Evolutionary conservation across 2,113 vertebrate genomes (phyloP), one percentile per base, ranked within the genome.

Genomic region (Seriola dumerili): DNA sequence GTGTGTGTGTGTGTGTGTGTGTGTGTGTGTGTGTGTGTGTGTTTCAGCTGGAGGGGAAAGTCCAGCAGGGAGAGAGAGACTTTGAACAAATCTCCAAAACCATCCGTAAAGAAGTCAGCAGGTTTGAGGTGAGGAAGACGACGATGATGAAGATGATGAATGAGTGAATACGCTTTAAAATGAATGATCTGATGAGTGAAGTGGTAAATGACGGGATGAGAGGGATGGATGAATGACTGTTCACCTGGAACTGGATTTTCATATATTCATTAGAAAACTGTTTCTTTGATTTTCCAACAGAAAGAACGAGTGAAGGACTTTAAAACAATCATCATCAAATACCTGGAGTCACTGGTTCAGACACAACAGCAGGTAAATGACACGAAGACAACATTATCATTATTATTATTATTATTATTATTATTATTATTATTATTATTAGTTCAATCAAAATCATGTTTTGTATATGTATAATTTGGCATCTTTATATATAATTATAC

Each of bases 41-140:
- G 9, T 11, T 93, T 81, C 92, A 99, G 98, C 96, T 98, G 97
- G 98, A 99, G 90, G 96, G 93, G 21, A 99, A 98, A 92, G 98
- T 99, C 79, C 97, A 98, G 81, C 98, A 99, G 95, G 98, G 98
- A 32, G 98, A 99, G 85, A 95, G 96, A 94, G 98, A 99, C 94
- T 99, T 99, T 92, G 98, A 99, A 89, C 97, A 97, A 92, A 98
- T 99, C 88, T 99, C 98, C 83, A 98, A 97, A 96, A 98, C 96
- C 69, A 99, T 99, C 91, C 96, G 98, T 38, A 97, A 98, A 86
- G 98, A 99, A 96, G 96, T 99, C 80, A 94, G 96, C 89, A 94
- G 98, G 94, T 99, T 99, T 88, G 98, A 99, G 97, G 98, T 95
- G 94, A 77, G 96, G 11, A 46, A 93, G 4, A 57, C 4, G 11